A percentile compares a stretch with the other conserved stretches of the same genome.
Evolutionary conservation across 2,113 vertebrate species (phyloP).

Genomic region (Geothlypis trichas): DNA sequence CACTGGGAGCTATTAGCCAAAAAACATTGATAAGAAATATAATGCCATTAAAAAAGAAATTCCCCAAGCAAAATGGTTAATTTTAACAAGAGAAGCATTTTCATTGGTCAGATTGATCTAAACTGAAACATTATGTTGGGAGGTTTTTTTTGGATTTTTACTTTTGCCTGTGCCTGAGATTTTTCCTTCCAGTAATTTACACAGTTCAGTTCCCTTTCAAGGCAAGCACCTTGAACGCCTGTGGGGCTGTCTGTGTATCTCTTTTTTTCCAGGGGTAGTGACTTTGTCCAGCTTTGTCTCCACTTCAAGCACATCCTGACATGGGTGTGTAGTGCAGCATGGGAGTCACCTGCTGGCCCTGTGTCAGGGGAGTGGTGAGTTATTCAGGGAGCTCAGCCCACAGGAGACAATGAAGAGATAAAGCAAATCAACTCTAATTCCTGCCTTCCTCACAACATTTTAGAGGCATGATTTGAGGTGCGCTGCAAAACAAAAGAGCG

Average conservation of each 20-base stretch:
- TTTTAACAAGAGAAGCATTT: not conserved
- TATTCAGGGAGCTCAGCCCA: not conserved
- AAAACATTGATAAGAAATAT: not conserved
- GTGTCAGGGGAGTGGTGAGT: not conserved
- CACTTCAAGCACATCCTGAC: not conserved
- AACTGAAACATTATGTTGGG: not conserved
- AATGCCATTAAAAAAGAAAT: not conserved
- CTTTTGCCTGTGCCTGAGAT: not conserved
- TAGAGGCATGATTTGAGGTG: fast-evolving
- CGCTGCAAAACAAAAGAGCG: not conserved
- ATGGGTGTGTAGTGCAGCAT: no score
- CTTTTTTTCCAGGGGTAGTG: not conserved
- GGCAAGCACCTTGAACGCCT: not conserved
- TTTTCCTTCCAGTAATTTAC: not conserved
- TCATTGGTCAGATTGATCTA: not conserved
- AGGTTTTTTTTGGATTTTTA: not conserved
- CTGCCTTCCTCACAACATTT: not conserved
- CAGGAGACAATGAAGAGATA: not conserved
- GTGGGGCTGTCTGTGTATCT: fast-evolving
- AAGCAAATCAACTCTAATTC: not conserved
- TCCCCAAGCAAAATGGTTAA: not conserved
- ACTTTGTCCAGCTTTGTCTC: not conserved
- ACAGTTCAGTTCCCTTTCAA: not conserved
- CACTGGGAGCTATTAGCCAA: not conserved
- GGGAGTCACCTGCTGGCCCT: not conserved